Conservation (phyloP, 2,797 vertebrate species). For the Xenopus petersii region DNA sequence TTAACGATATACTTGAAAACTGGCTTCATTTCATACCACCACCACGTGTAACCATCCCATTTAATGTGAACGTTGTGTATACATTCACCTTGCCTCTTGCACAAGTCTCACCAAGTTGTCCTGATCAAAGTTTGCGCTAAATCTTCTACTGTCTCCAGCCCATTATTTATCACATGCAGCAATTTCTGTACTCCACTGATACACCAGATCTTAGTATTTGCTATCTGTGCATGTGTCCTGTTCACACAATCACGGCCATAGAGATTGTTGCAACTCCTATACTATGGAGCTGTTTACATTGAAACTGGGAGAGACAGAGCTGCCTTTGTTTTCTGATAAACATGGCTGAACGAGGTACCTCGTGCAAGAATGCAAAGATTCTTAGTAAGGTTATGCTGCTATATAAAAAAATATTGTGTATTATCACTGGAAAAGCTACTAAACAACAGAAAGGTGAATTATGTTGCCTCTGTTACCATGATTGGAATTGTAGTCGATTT, state of each 20-base stretch:
- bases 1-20: slow-evolving; percentile 93
- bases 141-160: slow-evolving; percentile 66
- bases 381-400: slow-evolving; percentile 64
- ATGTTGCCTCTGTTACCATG: neutral
- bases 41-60: slow-evolving; percentile 87
- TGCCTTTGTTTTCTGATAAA: slow-evolving; percentile 43
- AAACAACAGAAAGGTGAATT: neutral
- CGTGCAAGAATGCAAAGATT: slow-evolving; percentile 54
- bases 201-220: slow-evolving; percentile 47
- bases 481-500: slow-evolving; percentile 27
- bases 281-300: slow-evolving; percentile 71
- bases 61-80: slow-evolving; percentile 93
- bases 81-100: slow-evolving; percentile 82
- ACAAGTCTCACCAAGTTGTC: slow-evolving; percentile 74
- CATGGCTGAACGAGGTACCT: slow-evolving; percentile 46
- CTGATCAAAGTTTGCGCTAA: slow-evolving; percentile 66
- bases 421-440: slow-evolving; percentile 52
- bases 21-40: slow-evolving; percentile 83
- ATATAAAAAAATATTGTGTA: slow-evolving; percentile 58
- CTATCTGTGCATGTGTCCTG: slow-evolving; percentile 51
- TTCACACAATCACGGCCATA: slow-evolving; percentile 63
- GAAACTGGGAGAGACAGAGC: slow-evolving; percentile 48
- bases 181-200: slow-evolving; percentile 55
- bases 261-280: slow-evolving; percentile 63
- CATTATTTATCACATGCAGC: slow-evolving; percentile 65